These are phyloP conservation scores for Pogonus chalceus DNA, from an alignment of 1,140 invertebrate species.

Conservation along the genomic window DNA sequence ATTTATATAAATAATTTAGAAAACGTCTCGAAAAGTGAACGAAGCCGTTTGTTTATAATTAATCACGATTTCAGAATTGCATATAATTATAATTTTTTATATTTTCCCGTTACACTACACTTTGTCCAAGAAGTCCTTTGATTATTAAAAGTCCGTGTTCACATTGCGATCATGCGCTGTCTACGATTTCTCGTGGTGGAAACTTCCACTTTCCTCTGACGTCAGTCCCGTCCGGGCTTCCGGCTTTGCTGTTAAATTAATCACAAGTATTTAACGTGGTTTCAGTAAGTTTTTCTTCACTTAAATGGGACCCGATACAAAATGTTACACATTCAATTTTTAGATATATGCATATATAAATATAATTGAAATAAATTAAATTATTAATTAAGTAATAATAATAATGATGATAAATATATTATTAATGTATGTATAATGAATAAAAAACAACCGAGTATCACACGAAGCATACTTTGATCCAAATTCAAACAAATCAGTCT, in stretches of 20 bases:
- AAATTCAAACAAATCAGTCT: no score
- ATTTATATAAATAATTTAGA: slow-evolving; percentile 6
- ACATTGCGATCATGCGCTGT: background rate
- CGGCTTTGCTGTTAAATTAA: slow-evolving; percentile 18
- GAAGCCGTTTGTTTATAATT: slow-evolving; percentile 3
- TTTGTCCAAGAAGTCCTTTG: slow-evolving; percentile 18
- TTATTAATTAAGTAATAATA: background rate
- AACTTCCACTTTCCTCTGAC: slow-evolving; percentile 30
- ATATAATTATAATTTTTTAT: slow-evolving; percentile 1
- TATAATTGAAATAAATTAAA: background rate
- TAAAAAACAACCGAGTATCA: no score
- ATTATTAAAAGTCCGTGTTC: slow-evolving; percentile 13
- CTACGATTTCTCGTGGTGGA: slow-evolving; percentile 22
- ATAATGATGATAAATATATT: no score
- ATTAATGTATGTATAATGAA: no score
- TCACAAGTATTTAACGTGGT: slow-evolving; percentile 6
- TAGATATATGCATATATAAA: no score
- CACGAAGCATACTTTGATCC: no score
- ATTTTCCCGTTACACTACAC: slow-evolving; percentile 13
- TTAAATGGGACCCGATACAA: background rate
- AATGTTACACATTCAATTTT: background rate
- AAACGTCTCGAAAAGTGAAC: background rate
- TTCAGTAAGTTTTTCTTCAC: background rate
- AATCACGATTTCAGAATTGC: slow-evolving; percentile 4
- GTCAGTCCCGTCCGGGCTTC: slow-evolving; percentile 21